Evolutionary conservation across 53 echinoderm and acorn worm genomes (phyloP), one percentile per base, ranked within the genome.

Genomic region (Holothuria scabra): DNA sequence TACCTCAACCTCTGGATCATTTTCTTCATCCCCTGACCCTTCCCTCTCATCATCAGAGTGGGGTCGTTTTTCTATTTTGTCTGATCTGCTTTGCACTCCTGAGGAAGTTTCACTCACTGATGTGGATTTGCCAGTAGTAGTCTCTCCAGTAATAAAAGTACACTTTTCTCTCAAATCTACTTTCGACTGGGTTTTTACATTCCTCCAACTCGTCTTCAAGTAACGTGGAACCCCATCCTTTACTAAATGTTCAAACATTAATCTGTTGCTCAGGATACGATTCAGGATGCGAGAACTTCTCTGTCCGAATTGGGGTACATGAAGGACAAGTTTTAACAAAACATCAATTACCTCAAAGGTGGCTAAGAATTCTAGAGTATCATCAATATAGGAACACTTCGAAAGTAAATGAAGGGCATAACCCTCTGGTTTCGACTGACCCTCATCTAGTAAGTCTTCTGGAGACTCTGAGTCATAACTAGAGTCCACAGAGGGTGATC

Each of bases 311-410:
- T 72, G 83, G 13, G 60, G 26, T 22, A 79, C 85, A 20, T 57
- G 72, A 26, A 91, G 34, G 29, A 56, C 83, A 33, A 86, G 83
- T 26, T 89, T 67, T 20, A 93, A 59, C 52, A 93, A 59, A 12
- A 67, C 88, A 33, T 67, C 79, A 19, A 93, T 31, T 19, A 91
- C 89, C 23, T 85, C 58, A 38, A 46, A 66, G 26, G 56, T 59
- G 0, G 86, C 84, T 49, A 93, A 72, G 24, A 60, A 52, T 8
- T 68, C 63, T 35, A 86, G 88, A 13, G 91, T 86, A 12, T 88
- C 84, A 33, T 91, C 89, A 69, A 88, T 93, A 80, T 84, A 84
- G 11, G 94, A 93, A 62, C 88, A 91, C 63, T 91, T 89, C 31
- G 91, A 93, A 8, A 93, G 84, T 35, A 93, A 64, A 8, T 79